Conservation (phyloP, 2,113 vertebrate species). For the Diadophis punctatus region DNA sequence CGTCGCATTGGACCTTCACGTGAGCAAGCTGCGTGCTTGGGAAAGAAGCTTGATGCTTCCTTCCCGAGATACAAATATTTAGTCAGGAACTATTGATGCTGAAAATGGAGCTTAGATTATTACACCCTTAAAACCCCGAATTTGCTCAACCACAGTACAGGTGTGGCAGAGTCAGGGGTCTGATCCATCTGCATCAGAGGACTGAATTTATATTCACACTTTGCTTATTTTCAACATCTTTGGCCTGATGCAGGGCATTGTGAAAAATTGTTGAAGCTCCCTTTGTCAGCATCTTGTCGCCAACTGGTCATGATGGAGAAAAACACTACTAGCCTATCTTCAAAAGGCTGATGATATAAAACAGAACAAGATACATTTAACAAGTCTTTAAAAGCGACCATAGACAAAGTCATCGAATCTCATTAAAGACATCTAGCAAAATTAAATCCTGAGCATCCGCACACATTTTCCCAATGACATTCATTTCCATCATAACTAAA, state of each 20-base stretch:
- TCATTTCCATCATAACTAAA: conserved; percentile 64
- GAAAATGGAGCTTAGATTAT: neutral
- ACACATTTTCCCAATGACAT: conserved; percentile 70
- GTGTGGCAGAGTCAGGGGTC: neutral
- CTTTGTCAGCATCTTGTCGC: conserved; percentile 57
- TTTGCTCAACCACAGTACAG: neutral
- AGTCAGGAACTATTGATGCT: neutral
- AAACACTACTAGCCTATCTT: conserved; percentile 62
- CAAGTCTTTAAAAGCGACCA: conserved; percentile 62
- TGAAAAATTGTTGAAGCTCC: conserved; percentile 33
- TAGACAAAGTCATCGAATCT: conserved; percentile 68
- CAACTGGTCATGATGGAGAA: conserved; percentile 54
- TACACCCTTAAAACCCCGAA: neutral
- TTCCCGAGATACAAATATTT: neutral
- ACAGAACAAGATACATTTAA: conserved; percentile 62
- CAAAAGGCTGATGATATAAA: conserved; percentile 63
- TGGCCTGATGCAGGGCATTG: conserved; percentile 30
- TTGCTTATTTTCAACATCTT: neutral
- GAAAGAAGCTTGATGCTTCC: neutral
- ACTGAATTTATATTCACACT: neutral
- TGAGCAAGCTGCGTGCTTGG: neutral
- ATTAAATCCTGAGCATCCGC: conserved; percentile 69
- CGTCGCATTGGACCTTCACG: neutral
- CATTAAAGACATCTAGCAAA: conserved; percentile 73
- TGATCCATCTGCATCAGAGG: neutral